Conservation (phyloP, 2,888 invertebrate species). For the Stegophylla sp. region DNA sequence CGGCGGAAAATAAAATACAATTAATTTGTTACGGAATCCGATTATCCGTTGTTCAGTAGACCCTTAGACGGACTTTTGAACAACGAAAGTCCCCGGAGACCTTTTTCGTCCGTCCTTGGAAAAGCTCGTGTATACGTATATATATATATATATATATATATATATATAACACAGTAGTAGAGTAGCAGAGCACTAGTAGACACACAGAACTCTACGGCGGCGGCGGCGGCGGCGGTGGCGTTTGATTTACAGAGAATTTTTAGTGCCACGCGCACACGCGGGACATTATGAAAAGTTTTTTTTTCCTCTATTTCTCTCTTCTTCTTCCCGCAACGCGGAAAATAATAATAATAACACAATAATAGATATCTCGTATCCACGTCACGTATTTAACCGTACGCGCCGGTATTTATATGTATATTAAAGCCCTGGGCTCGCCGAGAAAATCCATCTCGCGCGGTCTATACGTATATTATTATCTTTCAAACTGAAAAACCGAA, state of each 20-base stretch:
- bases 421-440: neutral
- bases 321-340: neutral
- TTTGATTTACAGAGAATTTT: no score
- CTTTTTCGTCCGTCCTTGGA: neutral
- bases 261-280: neutral
- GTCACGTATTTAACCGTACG: neutral
- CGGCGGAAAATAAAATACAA: no score
- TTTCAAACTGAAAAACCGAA: neutral
- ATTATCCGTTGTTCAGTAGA: neutral
- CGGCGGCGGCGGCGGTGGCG: no score
- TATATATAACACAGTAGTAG: no score
- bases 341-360: neutral
- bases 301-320: no score
- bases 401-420: neutral
- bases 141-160: no score
- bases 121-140: no score
- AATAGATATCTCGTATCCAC: neutral
- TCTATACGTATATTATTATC: neutral
- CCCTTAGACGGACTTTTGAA: neutral
- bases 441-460: conserved; percentile 8
- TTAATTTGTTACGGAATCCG: neutral
- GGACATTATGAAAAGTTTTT: conserved; percentile 16
- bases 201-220: no score
- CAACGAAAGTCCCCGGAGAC: neutral
- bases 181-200: no score